These are phyloP conservation scores for Atherinomorus stipes DNA, from an alignment of 2,113 vertebrate genomes.

Conservation along the genomic window DNA sequence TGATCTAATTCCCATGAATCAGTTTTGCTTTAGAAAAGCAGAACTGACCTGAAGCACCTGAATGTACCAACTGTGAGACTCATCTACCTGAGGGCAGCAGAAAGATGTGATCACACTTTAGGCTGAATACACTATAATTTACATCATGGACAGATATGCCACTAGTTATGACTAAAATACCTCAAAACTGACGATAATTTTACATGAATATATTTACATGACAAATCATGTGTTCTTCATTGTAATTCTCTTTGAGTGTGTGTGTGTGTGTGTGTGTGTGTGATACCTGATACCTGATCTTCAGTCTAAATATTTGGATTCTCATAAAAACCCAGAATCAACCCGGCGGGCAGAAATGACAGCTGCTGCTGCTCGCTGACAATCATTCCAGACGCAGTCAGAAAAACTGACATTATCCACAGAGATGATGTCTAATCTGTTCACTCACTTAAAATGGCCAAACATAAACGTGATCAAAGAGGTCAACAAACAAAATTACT, in stretches of 20 bases:
- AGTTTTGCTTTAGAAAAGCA: too few species aligned
- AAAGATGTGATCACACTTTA: neutral
- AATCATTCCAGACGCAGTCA: too few species aligned
- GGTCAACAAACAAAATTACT: neutral
- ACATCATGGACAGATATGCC: too few species aligned
- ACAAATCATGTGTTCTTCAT: neutral
- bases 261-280: too few species aligned
- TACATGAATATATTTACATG: neutral
- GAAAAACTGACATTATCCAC: neutral
- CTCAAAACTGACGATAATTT: neutral
- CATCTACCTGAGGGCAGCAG: neutral
- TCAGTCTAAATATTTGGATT: conserved; percentile 68
- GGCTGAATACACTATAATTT: too few species aligned
- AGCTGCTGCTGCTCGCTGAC: conserved; percentile 23
- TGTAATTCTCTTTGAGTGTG: too few species aligned
- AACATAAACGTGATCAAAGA: neutral
- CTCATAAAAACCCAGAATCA: conserved; percentile 51
- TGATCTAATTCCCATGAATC: neutral
- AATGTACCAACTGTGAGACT: conserved; percentile 6
- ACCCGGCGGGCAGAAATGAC: conserved; percentile 3
- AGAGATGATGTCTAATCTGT: neutral
- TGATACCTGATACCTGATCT: conserved; percentile 51
- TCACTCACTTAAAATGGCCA: neutral
- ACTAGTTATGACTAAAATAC: neutral
- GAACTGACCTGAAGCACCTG: too few species aligned